Evolutionary conservation across 2,113 vertebrate genomes (phyloP).

Genomic region (Stigmatopora nigra): DNA sequence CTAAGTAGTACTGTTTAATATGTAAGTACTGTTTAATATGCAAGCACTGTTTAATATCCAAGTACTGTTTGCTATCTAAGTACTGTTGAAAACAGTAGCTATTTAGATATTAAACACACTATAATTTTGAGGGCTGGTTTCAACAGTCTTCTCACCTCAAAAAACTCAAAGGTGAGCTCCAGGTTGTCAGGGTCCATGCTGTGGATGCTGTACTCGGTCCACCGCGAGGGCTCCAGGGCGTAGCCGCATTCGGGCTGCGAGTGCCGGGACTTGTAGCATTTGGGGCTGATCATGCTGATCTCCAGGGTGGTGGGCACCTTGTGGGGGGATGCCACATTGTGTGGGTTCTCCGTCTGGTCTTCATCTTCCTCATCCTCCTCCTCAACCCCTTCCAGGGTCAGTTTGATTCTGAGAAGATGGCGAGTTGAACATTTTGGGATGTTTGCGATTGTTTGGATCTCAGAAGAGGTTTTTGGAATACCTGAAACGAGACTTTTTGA

Average conservation of each 20-base stretch:
- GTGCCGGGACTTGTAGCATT: slow-evolving; percentile 81
- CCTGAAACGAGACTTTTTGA: slow-evolving; percentile 97
- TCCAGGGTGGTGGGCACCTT: slow-evolving; percentile 84
- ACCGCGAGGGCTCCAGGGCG: slow-evolving; percentile 76
- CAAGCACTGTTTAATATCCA: no score
- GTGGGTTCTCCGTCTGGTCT: slow-evolving; percentile 69
- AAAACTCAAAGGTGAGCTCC: slow-evolving; percentile 94
- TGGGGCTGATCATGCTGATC: slow-evolving; percentile 82
- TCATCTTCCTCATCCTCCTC: slow-evolving; percentile 87
- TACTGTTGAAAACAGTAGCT: no score
- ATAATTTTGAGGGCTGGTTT: no score
- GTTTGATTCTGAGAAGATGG: slow-evolving; percentile 64
- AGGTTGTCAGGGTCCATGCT: slow-evolving; percentile 97
- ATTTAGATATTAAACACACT: no score
- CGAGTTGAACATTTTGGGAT: no score
- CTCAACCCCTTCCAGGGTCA: slow-evolving; percentile 88
- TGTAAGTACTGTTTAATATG: no score
- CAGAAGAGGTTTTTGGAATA: slow-evolving; percentile 52
- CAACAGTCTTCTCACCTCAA: slow-evolving; percentile 81
- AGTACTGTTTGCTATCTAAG: no score
- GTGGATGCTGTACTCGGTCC: slow-evolving; percentile 93
- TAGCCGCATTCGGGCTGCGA: slow-evolving; percentile 94
- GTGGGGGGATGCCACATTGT: slow-evolving; percentile 67
- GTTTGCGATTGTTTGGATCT: slow-evolving; percentile 4
- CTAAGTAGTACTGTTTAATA: no score